Evolutionary conservation across 2,113 vertebrate species (phyloP).

Genomic region (Tychaedon coryphoeus): DNA sequence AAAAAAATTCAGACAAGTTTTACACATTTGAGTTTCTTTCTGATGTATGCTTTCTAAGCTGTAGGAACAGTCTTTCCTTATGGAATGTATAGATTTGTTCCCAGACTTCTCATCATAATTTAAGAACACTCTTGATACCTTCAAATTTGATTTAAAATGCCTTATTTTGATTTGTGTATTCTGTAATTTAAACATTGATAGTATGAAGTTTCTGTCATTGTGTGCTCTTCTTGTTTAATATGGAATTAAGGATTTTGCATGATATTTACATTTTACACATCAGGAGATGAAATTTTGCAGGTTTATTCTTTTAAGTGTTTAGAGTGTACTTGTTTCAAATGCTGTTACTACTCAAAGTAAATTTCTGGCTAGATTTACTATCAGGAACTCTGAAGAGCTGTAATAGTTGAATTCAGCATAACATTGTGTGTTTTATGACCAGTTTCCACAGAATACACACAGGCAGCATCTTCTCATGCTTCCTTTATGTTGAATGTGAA

Average conservation of each 20-base stretch:
- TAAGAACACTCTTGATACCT: neutral
- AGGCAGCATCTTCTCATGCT: neutral
- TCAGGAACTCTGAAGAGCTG: neutral
- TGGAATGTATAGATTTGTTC: neutral
- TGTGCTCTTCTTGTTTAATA: neutral
- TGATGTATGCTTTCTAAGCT: neutral
- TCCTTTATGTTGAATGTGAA: neutral
- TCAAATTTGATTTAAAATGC: neutral
- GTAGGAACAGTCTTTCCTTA: neutral
- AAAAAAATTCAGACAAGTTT: neutral
- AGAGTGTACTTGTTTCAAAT: neutral
- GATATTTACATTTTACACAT: neutral
- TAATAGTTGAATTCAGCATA: neutral
- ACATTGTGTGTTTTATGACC: neutral
- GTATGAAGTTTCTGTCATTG: neutral
- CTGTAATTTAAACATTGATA: neutral
- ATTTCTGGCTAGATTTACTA: neutral
- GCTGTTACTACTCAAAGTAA: neutral
- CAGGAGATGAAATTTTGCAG: neutral
- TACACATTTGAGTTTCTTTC: neutral
- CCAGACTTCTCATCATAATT: neutral
- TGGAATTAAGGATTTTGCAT: neutral
- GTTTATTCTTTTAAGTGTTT: neutral
- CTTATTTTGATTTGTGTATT: neutral
- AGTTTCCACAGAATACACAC: neutral